Conservation (phyloP, 2,113 vertebrate genomes). For the Amblyornis subalaris region DNA sequence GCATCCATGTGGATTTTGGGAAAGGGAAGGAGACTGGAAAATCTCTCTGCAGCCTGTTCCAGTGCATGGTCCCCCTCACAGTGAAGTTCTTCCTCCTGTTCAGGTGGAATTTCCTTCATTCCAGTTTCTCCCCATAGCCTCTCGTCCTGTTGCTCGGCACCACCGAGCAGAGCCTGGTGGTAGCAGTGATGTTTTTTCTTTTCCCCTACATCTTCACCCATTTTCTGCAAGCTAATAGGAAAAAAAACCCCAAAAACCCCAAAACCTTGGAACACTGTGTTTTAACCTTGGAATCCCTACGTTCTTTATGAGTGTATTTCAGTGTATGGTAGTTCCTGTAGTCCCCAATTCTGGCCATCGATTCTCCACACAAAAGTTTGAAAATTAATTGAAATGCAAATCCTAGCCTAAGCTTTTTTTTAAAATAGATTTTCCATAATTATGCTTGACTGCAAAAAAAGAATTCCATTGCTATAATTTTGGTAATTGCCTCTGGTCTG, state of each 20-base stretch:
- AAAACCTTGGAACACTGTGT: background rate
- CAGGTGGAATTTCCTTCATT: background rate
- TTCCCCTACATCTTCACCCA: background rate
- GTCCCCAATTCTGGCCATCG: background rate
- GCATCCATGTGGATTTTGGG: background rate
- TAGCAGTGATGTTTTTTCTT: background rate
- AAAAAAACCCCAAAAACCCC: accelerated
- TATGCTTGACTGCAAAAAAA: background rate
- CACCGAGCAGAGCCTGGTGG: background rate
- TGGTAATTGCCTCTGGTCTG: background rate
- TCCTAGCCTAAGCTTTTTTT: background rate
- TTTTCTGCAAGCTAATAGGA: background rate
- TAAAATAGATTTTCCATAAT: background rate
- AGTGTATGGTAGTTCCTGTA: background rate
- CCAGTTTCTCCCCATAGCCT: background rate
- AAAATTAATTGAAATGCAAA: background rate
- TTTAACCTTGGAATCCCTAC: background rate
- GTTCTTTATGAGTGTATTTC: background rate
- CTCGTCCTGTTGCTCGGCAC: accelerated
- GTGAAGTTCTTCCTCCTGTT: background rate
- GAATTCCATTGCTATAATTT: background rate
- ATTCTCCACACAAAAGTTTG: background rate
- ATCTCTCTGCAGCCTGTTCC: background rate
- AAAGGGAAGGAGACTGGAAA: background rate
- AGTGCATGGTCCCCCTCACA: background rate